These are phyloP conservation scores for Pseudococcus jackbeardsleyi DNA, from an alignment of 2,888 invertebrate species.

Conservation along the genomic window DNA sequence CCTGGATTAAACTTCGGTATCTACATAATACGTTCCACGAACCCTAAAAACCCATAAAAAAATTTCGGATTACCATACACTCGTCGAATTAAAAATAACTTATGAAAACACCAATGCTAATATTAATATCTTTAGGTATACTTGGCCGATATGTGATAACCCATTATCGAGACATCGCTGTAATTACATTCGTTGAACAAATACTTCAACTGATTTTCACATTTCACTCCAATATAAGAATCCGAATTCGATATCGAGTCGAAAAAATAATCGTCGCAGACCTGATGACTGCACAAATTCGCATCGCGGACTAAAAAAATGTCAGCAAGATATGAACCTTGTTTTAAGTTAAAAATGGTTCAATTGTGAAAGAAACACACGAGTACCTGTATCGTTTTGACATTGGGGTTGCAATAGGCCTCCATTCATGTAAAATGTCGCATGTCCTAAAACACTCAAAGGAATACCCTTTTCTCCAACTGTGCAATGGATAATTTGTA, in stretches of 20 bases:
- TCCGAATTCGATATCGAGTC: slow-evolving; percentile 30
- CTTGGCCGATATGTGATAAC: slow-evolving; percentile 27
- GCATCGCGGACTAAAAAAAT: neutral
- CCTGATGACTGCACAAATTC: slow-evolving; percentile 13
- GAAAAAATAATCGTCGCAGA: neutral
- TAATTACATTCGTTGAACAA: slow-evolving; percentile 36
- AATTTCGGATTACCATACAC: neutral
- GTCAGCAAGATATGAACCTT: neutral
- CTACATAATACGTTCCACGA: slow-evolving; percentile 20
- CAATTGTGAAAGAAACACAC: no score
- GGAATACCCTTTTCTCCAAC: slow-evolving; percentile 32
- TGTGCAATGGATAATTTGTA: slow-evolving; percentile 22
- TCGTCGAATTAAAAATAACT: neutral
- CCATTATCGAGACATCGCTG: neutral
- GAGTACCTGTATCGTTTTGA: neutral
- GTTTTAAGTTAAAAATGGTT: neutral
- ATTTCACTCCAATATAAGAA: slow-evolving; percentile 15
- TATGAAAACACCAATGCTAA: neutral
- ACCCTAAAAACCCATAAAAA: neutral
- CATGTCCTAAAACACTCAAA: neutral
- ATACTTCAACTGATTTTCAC: slow-evolving; percentile 21
- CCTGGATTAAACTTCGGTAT: neutral
- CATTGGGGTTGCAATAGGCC: slow-evolving; percentile 25
- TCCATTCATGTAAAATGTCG: slow-evolving; percentile 35
- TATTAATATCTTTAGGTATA: neutral